These are phyloP conservation scores for Pangasius djambal DNA, from an alignment of 2,797 vertebrate species.

Conservation along the genomic window DNA sequence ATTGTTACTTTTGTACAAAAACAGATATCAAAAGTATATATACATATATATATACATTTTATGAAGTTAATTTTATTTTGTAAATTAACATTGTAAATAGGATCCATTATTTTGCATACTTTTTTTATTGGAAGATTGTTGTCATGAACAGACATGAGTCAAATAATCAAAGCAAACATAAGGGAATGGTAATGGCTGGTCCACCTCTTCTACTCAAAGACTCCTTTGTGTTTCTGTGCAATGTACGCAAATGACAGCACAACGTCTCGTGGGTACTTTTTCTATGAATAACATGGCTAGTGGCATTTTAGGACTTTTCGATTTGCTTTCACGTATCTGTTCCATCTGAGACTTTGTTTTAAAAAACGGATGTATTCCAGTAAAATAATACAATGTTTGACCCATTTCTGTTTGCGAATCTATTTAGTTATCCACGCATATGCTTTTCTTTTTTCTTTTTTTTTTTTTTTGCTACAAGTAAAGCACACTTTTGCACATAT, in stretches of 20 bases:
- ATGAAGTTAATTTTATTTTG: slow-evolving; percentile 86
- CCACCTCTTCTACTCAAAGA: slow-evolving; percentile 36
- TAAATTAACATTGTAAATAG: slow-evolving; percentile 91
- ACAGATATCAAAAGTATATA: slow-evolving; percentile 59
- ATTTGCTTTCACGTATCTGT: not conserved
- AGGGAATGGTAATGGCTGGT: slow-evolving; percentile 46
- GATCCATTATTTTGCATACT: slow-evolving; percentile 84
- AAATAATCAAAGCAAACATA: slow-evolving; percentile 15
- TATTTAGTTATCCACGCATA: slow-evolving; percentile 72
- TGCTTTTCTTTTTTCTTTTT: slow-evolving; percentile 53
- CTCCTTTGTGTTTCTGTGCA: slow-evolving; percentile 32
- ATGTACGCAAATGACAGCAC: slow-evolving; percentile 30
- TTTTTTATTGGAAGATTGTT: slow-evolving; percentile 55
- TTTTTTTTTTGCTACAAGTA: slow-evolving; percentile 74
- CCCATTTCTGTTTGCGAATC: slow-evolving; percentile 42
- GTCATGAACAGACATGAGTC: slow-evolving; percentile 27
- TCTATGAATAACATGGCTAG: not conserved
- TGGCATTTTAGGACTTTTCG: not conserved
- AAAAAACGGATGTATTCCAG: not conserved
- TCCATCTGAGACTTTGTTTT: not conserved
- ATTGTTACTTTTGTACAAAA: slow-evolving; percentile 72
- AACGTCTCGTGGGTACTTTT: not conserved
- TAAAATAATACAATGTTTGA: slow-evolving; percentile 48
- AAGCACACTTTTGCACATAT: slow-evolving; percentile 87
- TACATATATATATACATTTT: slow-evolving; percentile 79